Evolutionary conservation across 1,140 invertebrate species (phyloP).

Genomic region (Eriocheir sinensis): DNA sequence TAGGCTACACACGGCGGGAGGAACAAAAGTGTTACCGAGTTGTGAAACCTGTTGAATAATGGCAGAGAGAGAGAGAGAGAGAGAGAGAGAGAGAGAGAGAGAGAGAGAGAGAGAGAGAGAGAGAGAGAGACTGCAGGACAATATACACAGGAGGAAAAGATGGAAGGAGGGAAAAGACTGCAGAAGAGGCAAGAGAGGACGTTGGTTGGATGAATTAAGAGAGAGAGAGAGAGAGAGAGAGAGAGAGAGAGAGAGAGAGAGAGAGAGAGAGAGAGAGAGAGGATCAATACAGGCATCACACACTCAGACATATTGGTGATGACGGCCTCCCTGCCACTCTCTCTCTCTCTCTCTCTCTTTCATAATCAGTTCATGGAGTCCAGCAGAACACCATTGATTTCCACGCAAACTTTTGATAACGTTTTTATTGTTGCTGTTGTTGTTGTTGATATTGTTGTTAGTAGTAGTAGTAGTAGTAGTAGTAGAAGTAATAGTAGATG

Average conservation of each 20-base stretch:
- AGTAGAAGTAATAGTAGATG: no score
- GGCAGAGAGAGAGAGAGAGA: neutral
- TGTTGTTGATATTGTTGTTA: neutral
- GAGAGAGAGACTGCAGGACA: no score
- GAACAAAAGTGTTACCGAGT: neutral
- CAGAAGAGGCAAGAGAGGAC: neutral
- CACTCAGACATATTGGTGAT: conserved; percentile 24
- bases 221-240: no score
- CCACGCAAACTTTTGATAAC: neutral
- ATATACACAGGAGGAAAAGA: no score
- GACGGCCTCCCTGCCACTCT: neutral
- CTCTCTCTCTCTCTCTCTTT: neutral
- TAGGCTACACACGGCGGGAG: neutral
- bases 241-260: neutral
- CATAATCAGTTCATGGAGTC: neutral
- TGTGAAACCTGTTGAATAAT: neutral
- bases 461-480: no score
- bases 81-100: neutral
- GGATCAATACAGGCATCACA: conserved; percentile 20
- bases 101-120: neutral
- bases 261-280: neutral
- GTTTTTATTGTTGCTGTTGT: neutral
- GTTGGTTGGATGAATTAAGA: no score
- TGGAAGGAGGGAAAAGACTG: no score
- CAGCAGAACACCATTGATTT: conserved; percentile 10